A percentile compares a stretch with the other conserved stretches of the same genome.
These are phyloP conservation scores for Cryptotermes secundus DNA, from an alignment of 1,140 invertebrate species.

Conservation along the genomic window DNA sequence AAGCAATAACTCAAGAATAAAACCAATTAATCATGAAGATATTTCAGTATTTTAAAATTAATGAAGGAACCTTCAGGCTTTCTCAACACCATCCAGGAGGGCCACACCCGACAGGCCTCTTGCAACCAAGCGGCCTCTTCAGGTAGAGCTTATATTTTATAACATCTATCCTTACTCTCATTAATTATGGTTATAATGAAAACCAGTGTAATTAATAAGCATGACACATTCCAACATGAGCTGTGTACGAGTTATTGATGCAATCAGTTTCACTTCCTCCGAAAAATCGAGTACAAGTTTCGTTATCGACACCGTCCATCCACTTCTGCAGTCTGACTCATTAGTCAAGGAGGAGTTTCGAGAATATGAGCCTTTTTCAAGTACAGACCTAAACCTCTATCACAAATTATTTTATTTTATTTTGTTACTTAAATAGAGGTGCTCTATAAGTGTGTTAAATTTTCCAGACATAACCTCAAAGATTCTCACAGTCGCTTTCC, in stretches of 20 bases:
- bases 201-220: background rate
- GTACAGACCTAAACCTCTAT: too few relatives aligned
- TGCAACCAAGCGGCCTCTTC: background rate
- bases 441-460: too few relatives aligned
- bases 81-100: background rate
- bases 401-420: too few relatives aligned
- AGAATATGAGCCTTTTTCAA: too few relatives aligned
- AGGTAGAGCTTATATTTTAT: background rate
- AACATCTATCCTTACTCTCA: background rate
- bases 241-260: too few relatives aligned
- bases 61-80: background rate
- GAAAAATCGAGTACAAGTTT: too few relatives aligned
- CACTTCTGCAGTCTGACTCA: background rate
- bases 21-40: background rate
- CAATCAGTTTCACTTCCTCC: too few relatives aligned
- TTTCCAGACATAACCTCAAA: too few relatives aligned
- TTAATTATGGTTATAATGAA: background rate
- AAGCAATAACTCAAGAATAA: background rate
- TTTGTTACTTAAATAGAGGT: too few relatives aligned
- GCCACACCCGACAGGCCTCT: background rate
- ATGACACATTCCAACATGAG: background rate
- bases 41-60: constrained; percentile 19
- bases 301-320: background rate
- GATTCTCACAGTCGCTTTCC: too few relatives aligned
- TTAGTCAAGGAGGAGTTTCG: too few relatives aligned